A percentile compares a stretch with the other conserved stretches of the same genome.
Evolutionary conservation across 2,113 vertebrate genomes (phyloP).

Genomic region (Psittacus erithacus): DNA sequence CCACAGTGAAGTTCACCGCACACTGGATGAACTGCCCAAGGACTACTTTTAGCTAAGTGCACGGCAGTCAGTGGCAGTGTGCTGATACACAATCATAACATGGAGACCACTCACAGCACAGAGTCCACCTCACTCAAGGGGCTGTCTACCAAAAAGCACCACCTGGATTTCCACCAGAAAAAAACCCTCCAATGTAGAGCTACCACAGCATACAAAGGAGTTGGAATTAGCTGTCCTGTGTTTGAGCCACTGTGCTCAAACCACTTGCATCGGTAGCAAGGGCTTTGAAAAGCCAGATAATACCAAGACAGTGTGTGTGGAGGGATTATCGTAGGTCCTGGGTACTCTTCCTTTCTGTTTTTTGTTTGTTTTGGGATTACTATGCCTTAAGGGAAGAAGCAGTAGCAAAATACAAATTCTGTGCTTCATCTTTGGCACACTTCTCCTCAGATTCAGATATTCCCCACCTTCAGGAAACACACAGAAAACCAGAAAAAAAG

Average conservation of each 20-base stretch:
- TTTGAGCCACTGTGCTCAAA: background rate
- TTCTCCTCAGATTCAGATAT: background rate
- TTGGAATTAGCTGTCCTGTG: background rate
- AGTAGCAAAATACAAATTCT: background rate
- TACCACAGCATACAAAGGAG: background rate
- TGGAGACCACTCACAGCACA: fast-evolving
- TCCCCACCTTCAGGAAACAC: background rate
- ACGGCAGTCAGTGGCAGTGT: too few relatives aligned
- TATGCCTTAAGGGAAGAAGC: background rate
- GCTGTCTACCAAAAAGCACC: background rate
- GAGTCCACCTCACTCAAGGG: fast-evolving
- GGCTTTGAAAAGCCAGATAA: background rate
- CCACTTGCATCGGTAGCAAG: background rate
- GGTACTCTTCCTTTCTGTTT: fast-evolving
- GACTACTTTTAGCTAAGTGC: fast-evolving
- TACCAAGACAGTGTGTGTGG: background rate
- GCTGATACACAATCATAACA: fast-evolving
- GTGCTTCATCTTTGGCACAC: background rate
- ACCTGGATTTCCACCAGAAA: background rate
- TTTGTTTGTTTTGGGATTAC: background rate
- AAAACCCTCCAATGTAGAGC: fast-evolving
- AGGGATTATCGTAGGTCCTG: background rate
- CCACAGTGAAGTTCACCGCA: background rate
- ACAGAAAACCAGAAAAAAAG: background rate
- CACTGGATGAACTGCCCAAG: background rate